Base-by-base conservation (phyloP, 2,113 vertebrate species). In the Antigone vipio region DNA sequence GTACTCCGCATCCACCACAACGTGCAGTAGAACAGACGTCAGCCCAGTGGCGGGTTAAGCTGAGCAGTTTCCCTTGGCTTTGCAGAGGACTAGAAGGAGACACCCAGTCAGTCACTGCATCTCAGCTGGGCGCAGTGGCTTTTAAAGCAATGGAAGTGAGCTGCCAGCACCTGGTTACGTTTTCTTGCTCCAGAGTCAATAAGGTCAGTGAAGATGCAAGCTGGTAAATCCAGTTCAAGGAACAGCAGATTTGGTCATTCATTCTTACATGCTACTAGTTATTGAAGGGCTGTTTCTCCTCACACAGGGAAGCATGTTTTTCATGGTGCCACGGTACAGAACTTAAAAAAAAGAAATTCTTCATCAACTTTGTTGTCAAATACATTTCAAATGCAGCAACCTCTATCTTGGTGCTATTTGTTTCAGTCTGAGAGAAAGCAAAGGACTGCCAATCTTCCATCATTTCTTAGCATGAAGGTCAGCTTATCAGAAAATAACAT, bases 401-500 rank as follows among this genome's bases (percentile, higher is more conserved):
- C 75, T 88, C 91, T 93, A 66, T 89, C 80, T 62, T 19, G 34
- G 60, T 66, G 76, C 60, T 79, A 49, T 92, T 97, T 96, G 93
- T 82, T 95, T 97, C 91, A 96, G 94, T 88, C 92, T 13, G 4
- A 84, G 64, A 72, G 93, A 92, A 96, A 87, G 92, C 82, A 89
- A 88, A 97, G 93, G 67, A 69, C 89, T 96, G 96, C 86, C 97
- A 97, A 79, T 92, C 96, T 98, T 94, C 68, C 78, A 92, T 92
- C 95, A 94, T 95, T 96, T 92, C 91, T 97, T 29, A 59, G 85
- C 92, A 96, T 87, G 94, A 97, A 97, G 97, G 96, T 97, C 97
- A 98, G 73, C 83, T 92, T 97, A 98, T 98, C 97, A 98, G 97
- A 98, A 98, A 98, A 98, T 97, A 97, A 97, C 97, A 97, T 98